These are phyloP conservation scores for Podarcis siculus DNA, from an alignment of 2,797 vertebrate species.

Conservation along the genomic window DNA sequence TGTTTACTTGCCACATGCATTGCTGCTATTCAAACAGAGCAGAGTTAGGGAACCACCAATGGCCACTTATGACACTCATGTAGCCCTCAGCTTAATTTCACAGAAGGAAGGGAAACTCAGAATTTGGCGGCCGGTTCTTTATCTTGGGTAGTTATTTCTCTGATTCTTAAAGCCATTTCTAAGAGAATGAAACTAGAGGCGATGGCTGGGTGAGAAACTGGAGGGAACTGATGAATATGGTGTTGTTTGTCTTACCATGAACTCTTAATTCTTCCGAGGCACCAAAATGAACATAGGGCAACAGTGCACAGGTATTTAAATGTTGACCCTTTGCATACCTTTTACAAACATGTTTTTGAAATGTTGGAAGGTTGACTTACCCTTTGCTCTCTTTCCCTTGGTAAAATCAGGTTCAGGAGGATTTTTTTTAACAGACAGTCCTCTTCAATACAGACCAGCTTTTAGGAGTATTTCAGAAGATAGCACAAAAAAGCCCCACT, in stretches of 20 bases:
- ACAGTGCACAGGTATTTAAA: not conserved
- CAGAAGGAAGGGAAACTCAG: too few relatives aligned
- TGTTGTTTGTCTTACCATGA: conserved; percentile 47
- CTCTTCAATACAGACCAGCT: conserved; percentile 49
- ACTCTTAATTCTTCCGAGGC: conserved; percentile 14
- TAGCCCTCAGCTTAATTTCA: too few relatives aligned
- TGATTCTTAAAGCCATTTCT: not conserved
- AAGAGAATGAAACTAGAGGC: not conserved
- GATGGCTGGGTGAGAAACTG: not conserved
- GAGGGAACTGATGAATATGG: conserved; percentile 42
- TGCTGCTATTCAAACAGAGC: too few relatives aligned
- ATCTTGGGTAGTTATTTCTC: not conserved
- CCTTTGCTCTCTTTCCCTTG: conserved; percentile 4
- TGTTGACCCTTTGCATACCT: not conserved
- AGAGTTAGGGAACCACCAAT: too few relatives aligned
- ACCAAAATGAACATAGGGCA: not conserved
- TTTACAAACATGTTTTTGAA: not conserved
- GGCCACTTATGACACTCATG: too few relatives aligned
- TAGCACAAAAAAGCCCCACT: conserved; percentile 23
- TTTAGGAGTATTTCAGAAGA: conserved; percentile 26
- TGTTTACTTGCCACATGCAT: too few relatives aligned
- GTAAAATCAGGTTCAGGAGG: conserved; percentile 11
- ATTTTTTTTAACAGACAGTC: conserved; percentile 20
- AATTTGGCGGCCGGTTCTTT: not conserved
- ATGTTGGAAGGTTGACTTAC: conserved; percentile 4